Conservation (phyloP, 2,888 invertebrate genomes). For the Zootermopsis nevadensis region DNA sequence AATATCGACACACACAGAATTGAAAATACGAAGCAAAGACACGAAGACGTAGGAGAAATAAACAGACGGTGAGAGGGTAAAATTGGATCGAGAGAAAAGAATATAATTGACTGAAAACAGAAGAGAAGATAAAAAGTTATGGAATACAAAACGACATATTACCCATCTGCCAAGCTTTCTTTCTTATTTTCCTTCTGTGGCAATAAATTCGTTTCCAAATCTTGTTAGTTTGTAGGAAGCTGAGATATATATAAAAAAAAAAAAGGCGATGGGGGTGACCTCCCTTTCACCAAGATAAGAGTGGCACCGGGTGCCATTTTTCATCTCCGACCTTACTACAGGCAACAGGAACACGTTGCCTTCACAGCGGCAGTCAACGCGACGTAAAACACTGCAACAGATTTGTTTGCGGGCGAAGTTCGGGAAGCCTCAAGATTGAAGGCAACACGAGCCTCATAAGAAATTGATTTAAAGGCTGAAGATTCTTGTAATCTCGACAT, state of each 20-base stretch:
- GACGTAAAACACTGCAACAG: not conserved
- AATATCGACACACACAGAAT: not conserved
- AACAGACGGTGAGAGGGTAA: not conserved
- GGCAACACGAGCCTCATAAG: not conserved
- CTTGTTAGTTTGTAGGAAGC: constrained; percentile 10
- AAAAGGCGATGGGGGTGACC: not conserved
- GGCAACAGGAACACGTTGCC: not conserved
- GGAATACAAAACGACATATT: constrained; percentile 10
- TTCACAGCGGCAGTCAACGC: not conserved
- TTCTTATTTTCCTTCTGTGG: not conserved
- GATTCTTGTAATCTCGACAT: constrained; percentile 20
- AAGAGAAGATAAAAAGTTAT: not conserved
- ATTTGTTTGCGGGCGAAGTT: not conserved
- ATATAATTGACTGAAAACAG: constrained; percentile 14
- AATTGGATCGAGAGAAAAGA: not conserved
- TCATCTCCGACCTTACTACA: not conserved
- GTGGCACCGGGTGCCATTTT: not conserved
- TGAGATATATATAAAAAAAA: too few relatives aligned
- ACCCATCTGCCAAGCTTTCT: not conserved
- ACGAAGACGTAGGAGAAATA: not conserved
- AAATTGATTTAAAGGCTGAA: not conserved
- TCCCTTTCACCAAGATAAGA: not conserved
- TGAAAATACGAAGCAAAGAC: not conserved
- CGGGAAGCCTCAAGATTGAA: not conserved
- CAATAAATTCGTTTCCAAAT: constrained; percentile 9